These are phyloP conservation scores for Elysia chlorotica DNA, from an alignment of 1,140 invertebrate species.

Conservation along the genomic window DNA sequence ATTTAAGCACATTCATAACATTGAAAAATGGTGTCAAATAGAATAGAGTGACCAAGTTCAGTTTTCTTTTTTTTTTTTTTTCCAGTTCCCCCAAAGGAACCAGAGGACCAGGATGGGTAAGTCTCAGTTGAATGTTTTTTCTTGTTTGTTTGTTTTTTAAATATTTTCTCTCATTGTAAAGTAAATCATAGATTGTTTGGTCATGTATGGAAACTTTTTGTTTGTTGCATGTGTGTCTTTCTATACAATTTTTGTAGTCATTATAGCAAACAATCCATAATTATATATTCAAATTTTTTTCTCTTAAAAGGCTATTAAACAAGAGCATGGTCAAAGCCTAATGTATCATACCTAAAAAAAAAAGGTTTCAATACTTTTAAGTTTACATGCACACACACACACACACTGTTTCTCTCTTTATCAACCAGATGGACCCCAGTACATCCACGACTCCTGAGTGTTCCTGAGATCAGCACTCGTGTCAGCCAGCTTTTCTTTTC, in stretches of 20 bases:
- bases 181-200: no score
- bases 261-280: no score
- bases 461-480: slow-evolving; percentile 56
- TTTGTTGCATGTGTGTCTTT: no score
- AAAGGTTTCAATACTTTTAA: no score
- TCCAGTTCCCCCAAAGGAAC: slow-evolving; percentile 50
- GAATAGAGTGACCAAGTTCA: not conserved
- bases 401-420: no score
- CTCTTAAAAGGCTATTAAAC: no score
- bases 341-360: no score
- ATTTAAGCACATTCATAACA: not conserved
- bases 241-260: no score
- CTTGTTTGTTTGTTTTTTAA: not conserved
- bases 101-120: slow-evolving; percentile 56
- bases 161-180: not conserved
- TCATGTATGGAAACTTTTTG: no score
- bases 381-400: no score
- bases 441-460: slow-evolving; percentile 56
- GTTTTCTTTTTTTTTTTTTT: not conserved
- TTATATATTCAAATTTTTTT: no score
- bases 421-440: slow-evolving; percentile 60
- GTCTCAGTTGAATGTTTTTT: slow-evolving; percentile 3
- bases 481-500: slow-evolving; percentile 40
- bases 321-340: no score
- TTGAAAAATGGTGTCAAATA: not conserved